A percentile compares a stretch with the other conserved stretches of the same genome.
phyloP scores from a whole-genome alignment of 2,888 invertebrate species.

The Acleris emargana region DNA sequence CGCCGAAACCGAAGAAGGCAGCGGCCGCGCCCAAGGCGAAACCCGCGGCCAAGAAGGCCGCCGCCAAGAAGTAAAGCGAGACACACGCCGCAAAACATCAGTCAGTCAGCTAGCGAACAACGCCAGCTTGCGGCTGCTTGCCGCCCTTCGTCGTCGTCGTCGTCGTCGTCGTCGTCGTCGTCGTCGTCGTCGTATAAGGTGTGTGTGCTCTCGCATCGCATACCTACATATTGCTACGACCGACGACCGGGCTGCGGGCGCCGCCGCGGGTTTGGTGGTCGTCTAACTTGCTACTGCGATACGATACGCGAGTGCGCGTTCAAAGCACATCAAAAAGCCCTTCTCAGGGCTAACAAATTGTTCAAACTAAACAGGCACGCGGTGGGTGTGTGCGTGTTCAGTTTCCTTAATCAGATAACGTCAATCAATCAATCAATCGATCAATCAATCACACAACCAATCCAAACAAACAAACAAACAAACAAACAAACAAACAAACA shows the following conservation, averaged over 20 bases:
- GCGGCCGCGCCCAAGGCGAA: slow-evolving; percentile 46
- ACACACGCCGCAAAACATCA: background rate
- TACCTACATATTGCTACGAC: background rate
- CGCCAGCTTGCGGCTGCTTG: background rate
- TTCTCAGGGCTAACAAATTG: slow-evolving; percentile 21
- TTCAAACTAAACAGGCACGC: slow-evolving; percentile 7
- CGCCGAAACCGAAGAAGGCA: slow-evolving; percentile 63
- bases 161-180: too few species aligned
- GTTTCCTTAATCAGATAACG: slow-evolving; percentile 10
- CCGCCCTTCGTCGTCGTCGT: too few species aligned
- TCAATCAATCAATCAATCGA: slow-evolving; percentile 1
- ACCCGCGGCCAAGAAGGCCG: slow-evolving; percentile 42
- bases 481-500: background rate
- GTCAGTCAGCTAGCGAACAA: background rate
- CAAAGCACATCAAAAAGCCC: slow-evolving; percentile 25
- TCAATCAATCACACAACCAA: slow-evolving; percentile 11
- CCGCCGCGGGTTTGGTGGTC: background rate
- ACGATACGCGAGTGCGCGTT: slow-evolving; percentile 19
- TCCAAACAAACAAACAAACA: too few species aligned
- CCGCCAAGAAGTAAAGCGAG: slow-evolving; percentile 24
- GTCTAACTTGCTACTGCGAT: slow-evolving; percentile 4
- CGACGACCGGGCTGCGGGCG: background rate
- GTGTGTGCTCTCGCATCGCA: background rate
- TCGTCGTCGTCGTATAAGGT: background rate
- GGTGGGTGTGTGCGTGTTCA: background rate